Evolutionary conservation across 2,797 vertebrate species (phyloP).

Genomic region (Muscicapa striata): DNA sequence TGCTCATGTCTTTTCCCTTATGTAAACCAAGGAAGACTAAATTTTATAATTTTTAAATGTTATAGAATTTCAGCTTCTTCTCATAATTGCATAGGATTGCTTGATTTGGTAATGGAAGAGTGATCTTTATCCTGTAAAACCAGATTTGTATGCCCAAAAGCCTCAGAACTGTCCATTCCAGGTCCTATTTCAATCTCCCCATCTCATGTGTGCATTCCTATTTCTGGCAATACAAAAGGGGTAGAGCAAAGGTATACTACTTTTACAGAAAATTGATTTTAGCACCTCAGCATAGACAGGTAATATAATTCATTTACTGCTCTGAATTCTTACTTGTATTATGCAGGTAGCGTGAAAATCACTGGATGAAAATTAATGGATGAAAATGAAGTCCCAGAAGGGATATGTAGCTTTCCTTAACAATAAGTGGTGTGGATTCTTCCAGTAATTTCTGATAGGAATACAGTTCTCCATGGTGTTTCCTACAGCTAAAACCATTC

Average conservation of each 20-base stretch:
- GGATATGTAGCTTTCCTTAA: neutral
- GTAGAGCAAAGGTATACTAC: conserved; percentile 28
- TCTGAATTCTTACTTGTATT: neutral
- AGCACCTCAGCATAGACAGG: conserved; percentile 13
- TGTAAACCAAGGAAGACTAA: neutral
- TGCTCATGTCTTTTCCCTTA: neutral
- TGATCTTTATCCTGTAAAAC: conserved; percentile 47
- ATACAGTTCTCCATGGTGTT: neutral
- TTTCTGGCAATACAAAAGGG: conserved; percentile 38
- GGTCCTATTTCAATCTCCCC: neutral
- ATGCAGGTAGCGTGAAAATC: neutral
- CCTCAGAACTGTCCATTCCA: neutral
- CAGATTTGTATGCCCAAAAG: conserved; percentile 6
- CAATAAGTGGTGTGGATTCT: neutral
- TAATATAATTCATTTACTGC: conserved; percentile 25
- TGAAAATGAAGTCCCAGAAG: neutral
- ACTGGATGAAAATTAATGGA: neutral
- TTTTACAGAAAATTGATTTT: conserved; percentile 36
- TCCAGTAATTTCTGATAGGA: neutral
- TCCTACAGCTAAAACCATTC: neutral
- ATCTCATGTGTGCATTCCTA: conserved; percentile 5
- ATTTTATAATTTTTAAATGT: neutral
- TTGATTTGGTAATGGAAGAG: conserved; percentile 34
- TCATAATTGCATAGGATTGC: conserved; percentile 7
- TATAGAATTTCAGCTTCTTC: neutral